Evolutionary conservation across 2,888 invertebrate genomes (phyloP).

Genomic region (Acanthosepion esculentum): DNA sequence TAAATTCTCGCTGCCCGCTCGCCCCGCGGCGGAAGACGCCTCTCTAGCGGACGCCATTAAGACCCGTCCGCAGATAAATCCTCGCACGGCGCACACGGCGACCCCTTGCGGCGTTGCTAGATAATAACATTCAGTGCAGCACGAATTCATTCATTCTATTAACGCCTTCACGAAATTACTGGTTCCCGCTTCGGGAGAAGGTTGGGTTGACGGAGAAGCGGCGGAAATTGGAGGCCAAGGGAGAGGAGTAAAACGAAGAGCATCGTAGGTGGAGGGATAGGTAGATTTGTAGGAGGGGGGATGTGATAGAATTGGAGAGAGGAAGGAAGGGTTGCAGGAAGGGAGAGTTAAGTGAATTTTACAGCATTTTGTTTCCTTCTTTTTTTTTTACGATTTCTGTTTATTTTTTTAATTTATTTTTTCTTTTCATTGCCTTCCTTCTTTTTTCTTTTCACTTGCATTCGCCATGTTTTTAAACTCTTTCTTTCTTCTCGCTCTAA

Average conservation of each 20-base stretch:
- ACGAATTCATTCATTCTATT: slow-evolving; percentile 33
- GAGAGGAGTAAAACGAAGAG: neutral
- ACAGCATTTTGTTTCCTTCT: neutral
- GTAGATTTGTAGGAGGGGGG: too few species aligned
- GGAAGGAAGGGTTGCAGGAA: neutral
- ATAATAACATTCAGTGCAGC: slow-evolving; percentile 33
- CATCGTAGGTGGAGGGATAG: too few species aligned
- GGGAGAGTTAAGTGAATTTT: neutral
- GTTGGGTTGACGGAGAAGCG: neutral
- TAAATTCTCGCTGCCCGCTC: neutral
- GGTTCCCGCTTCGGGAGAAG: neutral
- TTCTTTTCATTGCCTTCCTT: neutral
- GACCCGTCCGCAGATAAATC: slow-evolving; percentile 33
- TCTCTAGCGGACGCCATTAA: slow-evolving; percentile 33
- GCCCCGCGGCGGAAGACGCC: slow-evolving; percentile 33
- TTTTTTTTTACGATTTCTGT: too few species aligned
- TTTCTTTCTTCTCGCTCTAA: too few species aligned
- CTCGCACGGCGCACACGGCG: neutral
- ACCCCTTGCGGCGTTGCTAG: slow-evolving; percentile 33
- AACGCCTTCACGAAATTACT: slow-evolving; percentile 12
- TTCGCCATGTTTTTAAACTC: neutral
- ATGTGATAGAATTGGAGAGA: too few species aligned
- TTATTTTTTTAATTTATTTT: neutral
- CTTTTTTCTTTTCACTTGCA: neutral
- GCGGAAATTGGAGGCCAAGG: neutral